phyloP scores from a whole-genome alignment of 2,113 vertebrate species.

The Nesogale talazaci region DNA sequence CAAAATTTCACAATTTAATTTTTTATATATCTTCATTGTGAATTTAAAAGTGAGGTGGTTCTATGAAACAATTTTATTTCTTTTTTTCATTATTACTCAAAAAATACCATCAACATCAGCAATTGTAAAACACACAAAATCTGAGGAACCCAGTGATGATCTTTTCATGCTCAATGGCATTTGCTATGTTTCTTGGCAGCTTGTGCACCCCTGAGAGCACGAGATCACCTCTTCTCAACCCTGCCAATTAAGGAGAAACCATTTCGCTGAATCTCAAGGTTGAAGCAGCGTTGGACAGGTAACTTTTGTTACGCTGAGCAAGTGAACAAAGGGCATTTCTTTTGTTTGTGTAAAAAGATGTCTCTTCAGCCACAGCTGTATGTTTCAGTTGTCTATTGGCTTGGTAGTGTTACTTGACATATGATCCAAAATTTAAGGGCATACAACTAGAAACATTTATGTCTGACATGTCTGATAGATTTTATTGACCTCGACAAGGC shows the following conservation, averaged over 20 bases:
- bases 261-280: background rate
- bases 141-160: background rate
- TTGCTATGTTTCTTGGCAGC: background rate
- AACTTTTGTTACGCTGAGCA: background rate
- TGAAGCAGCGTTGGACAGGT: background rate
- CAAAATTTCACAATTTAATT: background rate
- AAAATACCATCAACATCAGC: background rate
- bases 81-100: slow-evolving; percentile 22
- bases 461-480: accelerated
- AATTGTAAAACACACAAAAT: background rate
- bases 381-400: background rate
- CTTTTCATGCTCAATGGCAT: background rate
- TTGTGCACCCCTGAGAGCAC: background rate
- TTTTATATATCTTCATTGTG: background rate
- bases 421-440: background rate
- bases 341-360: background rate
- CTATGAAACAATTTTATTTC: too few species aligned
- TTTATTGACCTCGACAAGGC: background rate
- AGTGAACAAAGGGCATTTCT: background rate
- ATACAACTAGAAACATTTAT: background rate
- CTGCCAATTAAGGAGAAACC: background rate
- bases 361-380: background rate
- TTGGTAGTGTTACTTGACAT: background rate
- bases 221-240: background rate
- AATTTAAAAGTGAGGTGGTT: background rate